A percentile compares a stretch with the other conserved stretches of the same genome.
phyloP scores from a whole-genome alignment of 2,113 vertebrate species.

The Stictonetta naevosa region DNA sequence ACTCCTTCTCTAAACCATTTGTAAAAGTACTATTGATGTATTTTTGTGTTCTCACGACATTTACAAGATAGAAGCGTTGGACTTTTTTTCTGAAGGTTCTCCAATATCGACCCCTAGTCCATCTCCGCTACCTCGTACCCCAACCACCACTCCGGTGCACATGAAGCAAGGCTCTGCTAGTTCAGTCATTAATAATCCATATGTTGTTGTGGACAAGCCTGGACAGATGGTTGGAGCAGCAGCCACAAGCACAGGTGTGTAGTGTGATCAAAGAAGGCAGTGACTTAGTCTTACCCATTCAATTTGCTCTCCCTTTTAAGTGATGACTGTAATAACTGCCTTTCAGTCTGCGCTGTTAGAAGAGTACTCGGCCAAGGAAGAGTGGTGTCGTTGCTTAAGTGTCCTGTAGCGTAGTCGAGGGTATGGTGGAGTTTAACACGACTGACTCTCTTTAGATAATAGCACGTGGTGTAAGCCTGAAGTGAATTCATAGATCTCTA shows the following conservation, averaged over 20 bases:
- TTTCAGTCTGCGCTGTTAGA: not conserved
- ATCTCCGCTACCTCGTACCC: constrained; percentile 92
- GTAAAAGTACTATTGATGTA: not conserved
- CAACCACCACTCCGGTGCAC: constrained; percentile 90
- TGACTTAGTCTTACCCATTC: not conserved
- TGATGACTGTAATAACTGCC: not conserved
- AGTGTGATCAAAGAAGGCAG: constrained; percentile 27
- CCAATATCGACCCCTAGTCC: constrained; percentile 97
- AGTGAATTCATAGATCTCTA: not conserved
- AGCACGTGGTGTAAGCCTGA: not conserved
- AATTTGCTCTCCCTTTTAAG: not conserved
- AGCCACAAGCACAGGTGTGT: constrained; percentile 76
- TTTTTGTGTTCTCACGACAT: constrained; percentile 28
- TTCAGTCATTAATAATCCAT: constrained; percentile 87
- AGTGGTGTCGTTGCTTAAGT: not conserved
- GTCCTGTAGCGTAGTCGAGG: not conserved
- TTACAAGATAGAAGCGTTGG: constrained; percentile 57
- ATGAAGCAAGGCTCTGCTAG: constrained; percentile 85
- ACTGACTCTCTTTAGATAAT: not conserved
- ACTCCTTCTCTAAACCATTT: not conserved
- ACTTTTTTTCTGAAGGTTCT: constrained; percentile 84
- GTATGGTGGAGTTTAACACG: not conserved
- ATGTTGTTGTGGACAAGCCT: constrained; percentile 91
- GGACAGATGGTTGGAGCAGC: constrained; percentile 85
- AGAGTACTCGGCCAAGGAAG: not conserved